Evolutionary conservation across 2,797 vertebrate species (phyloP).

Genomic region (Melopsittacus undulatus): DNA sequence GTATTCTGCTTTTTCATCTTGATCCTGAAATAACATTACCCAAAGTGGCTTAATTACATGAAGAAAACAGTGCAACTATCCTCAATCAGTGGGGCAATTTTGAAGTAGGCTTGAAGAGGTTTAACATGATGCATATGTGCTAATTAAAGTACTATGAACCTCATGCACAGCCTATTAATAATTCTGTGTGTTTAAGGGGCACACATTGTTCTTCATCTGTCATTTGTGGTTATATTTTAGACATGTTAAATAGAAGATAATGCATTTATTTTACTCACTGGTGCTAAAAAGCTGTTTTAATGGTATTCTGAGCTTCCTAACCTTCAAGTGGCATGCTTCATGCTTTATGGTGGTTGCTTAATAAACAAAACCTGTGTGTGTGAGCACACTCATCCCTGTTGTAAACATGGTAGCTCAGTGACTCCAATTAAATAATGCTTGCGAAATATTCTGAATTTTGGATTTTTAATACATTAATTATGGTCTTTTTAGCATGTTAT

Average conservation of each 20-base stretch:
- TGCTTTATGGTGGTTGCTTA: not conserved
- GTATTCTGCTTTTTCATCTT: not conserved
- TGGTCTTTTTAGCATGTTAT: not conserved
- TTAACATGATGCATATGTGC: not conserved
- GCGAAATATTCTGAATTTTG: not conserved
- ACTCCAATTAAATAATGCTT: not conserved
- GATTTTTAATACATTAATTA: not conserved
- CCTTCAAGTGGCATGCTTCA: not conserved
- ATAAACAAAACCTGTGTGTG: not conserved
- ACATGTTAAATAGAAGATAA: not conserved
- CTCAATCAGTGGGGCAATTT: not conserved
- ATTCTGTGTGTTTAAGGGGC: not conserved
- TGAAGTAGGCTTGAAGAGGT: not conserved
- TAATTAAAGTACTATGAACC: not conserved
- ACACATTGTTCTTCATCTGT: not conserved
- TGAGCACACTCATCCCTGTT: not conserved
- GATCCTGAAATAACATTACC: not conserved
- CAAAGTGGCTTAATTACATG: not conserved
- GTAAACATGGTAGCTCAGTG: not conserved
- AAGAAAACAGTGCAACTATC: not conserved
- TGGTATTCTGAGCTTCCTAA: not conserved
- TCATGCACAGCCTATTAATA: not conserved
- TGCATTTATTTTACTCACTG: not conserved
- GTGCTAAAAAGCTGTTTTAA: not conserved
- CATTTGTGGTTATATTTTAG: not conserved